Conservation (phyloP, 2,113 vertebrate species). For the Prionailurus viverrinus region DNA sequence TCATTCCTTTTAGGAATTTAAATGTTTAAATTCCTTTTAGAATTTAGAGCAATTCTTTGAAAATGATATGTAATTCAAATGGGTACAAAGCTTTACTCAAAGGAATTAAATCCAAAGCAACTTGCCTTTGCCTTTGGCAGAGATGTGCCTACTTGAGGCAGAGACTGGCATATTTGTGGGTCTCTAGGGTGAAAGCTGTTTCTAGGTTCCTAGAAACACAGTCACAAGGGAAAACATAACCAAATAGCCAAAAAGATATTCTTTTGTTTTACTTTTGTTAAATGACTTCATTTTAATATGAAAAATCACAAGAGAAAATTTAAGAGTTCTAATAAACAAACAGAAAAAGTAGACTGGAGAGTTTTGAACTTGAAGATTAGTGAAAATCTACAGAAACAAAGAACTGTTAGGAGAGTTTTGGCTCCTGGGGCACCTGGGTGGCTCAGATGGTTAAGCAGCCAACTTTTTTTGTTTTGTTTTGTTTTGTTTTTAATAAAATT, state of each 20-base stretch:
- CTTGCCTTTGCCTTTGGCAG: conserved; percentile 15
- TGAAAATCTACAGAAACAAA: conserved; percentile 24
- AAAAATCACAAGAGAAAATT: background rate
- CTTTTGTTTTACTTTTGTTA: background rate
- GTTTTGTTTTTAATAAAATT: too few relatives aligned
- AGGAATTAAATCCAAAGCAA: conserved; percentile 5
- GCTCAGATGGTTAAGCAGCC: too few relatives aligned
- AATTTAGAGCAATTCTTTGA: conserved; percentile 46
- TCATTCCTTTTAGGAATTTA: background rate
- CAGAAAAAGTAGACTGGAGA: background rate
- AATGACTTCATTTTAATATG: conserved; percentile 29
- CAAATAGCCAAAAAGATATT: background rate
- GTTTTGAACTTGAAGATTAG: conserved; percentile 24
- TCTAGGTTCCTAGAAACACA: background rate
- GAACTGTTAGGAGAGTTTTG: background rate
- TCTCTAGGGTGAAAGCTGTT: background rate
- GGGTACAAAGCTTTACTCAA: background rate
- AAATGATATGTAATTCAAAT: background rate
- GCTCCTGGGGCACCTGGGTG: background rate
- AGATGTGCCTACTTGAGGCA: background rate
- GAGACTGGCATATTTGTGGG: background rate
- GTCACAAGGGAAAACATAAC: background rate
- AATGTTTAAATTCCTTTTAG: background rate
- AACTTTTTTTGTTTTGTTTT: too few relatives aligned
- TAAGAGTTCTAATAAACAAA: conserved; percentile 56